A percentile compares a stretch with the other conserved stretches of the same genome.
phyloP scores from a whole-genome alignment of 2,888 invertebrate genomes.

The Tanaodytes sp. region DNA sequence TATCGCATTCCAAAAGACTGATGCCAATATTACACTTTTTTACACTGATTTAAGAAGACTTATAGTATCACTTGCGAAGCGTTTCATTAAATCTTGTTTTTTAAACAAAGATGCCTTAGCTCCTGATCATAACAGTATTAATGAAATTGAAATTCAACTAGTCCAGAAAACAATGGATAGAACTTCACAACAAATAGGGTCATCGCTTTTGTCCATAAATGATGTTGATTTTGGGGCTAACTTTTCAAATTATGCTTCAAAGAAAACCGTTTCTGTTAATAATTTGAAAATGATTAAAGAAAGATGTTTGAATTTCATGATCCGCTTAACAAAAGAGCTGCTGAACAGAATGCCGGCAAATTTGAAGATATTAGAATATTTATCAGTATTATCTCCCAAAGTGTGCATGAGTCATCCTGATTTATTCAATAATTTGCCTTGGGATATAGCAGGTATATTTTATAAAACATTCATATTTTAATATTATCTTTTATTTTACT shows the following conservation, averaged over 20 bases:
- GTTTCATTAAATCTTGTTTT: constrained; percentile 40
- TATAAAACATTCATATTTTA: too few species aligned
- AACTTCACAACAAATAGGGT: not conserved
- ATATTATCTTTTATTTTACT: too few species aligned
- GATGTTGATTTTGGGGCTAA: constrained; percentile 12
- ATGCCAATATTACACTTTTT: constrained; percentile 45
- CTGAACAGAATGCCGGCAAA: constrained; percentile 15
- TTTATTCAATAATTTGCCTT: constrained; percentile 3
- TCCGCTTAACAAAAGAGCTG: constrained; percentile 5
- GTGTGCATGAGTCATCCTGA: not conserved
- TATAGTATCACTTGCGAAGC: constrained; percentile 25
- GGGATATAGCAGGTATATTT: constrained; percentile 1
- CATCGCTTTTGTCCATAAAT: constrained; percentile 2
- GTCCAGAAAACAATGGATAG: constrained; percentile 6
- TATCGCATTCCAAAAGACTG: constrained; percentile 49
- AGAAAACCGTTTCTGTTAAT: not conserved
- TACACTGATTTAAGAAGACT: constrained; percentile 42
- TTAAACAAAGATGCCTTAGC: constrained; percentile 18
- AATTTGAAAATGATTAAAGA: constrained; percentile 4
- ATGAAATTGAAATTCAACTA: constrained; percentile 4
- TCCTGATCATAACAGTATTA: not conserved
- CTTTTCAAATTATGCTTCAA: constrained; percentile 2
- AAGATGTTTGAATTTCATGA: constrained; percentile 14
- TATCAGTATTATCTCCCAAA: constrained; percentile 5
- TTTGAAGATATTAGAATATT: constrained; percentile 8